Evolutionary conservation across 2,113 vertebrate genomes (phyloP).

Genomic region (Columbina picui): DNA sequence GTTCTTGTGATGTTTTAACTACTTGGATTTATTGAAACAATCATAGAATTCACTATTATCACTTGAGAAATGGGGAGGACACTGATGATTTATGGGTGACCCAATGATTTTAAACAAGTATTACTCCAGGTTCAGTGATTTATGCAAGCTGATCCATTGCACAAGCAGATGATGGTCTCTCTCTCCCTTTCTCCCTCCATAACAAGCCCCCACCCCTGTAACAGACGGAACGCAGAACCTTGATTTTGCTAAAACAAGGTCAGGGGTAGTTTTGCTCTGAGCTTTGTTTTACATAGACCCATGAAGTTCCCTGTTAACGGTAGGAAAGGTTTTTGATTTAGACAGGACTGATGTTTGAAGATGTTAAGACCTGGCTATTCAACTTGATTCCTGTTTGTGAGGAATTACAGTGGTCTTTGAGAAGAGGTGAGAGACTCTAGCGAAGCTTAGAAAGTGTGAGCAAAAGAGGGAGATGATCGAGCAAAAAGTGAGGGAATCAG

Average conservation of each 20-base stretch:
- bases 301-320: neutral
- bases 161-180: neutral
- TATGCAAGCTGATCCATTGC: neutral
- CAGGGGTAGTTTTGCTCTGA: neutral
- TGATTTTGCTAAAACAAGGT: neutral
- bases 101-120: neutral
- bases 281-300: neutral
- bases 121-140: constrained; percentile 29
- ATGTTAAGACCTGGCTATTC: neutral
- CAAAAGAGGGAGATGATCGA: neutral
- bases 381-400: neutral
- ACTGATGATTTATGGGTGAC: neutral
- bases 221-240: neutral
- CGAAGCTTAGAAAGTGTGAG: neutral
- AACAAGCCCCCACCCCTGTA: neutral
- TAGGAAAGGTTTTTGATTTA: neutral
- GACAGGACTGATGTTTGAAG: neutral
- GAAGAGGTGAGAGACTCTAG: neutral
- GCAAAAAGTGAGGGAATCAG: neutral
- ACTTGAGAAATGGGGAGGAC: constrained; percentile 35
- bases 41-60: constrained; percentile 57
- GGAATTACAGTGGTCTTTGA: neutral
- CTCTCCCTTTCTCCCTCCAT: neutral
- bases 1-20: constrained; percentile 71
- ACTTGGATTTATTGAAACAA: constrained; percentile 69